These are phyloP conservation scores for Xenus cinereus DNA, from an alignment of 2,113 vertebrate species.

Conservation along the genomic window DNA sequence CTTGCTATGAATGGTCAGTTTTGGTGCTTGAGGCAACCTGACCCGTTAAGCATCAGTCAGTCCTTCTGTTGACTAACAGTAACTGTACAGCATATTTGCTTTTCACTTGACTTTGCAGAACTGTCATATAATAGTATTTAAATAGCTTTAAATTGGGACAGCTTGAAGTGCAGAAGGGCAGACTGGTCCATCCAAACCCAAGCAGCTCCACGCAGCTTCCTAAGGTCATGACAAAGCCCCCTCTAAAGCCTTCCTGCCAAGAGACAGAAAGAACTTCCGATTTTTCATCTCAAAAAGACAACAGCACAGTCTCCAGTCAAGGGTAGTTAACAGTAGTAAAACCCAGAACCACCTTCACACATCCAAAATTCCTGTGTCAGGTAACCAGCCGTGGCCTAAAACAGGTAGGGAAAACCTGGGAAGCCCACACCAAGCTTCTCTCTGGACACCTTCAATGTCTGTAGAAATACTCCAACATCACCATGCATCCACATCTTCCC, in stretches of 20 bases:
- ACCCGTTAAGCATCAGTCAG: background rate
- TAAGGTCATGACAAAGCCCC: background rate
- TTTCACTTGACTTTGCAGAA: background rate
- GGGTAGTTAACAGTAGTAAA: background rate
- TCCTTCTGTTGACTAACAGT: background rate
- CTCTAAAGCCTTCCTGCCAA: background rate
- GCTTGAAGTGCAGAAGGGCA: background rate
- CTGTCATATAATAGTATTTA: background rate
- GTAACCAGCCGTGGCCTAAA: background rate
- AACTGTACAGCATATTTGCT: background rate
- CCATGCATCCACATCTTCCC: background rate
- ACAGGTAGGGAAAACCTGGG: background rate
- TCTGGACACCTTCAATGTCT: background rate
- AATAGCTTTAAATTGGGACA: background rate
- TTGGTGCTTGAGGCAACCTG: background rate
- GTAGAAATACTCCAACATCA: background rate
- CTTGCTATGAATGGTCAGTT: background rate
- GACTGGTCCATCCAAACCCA: background rate
- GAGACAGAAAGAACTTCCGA: background rate
- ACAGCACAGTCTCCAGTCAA: background rate
- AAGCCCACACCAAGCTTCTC: background rate
- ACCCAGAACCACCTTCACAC: background rate
- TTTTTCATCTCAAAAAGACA: background rate
- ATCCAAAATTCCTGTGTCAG: background rate
- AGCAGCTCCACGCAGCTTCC: background rate